Evolutionary conservation across 2,113 vertebrate species (phyloP).

Genomic region (Oostethus manadensis): DNA sequence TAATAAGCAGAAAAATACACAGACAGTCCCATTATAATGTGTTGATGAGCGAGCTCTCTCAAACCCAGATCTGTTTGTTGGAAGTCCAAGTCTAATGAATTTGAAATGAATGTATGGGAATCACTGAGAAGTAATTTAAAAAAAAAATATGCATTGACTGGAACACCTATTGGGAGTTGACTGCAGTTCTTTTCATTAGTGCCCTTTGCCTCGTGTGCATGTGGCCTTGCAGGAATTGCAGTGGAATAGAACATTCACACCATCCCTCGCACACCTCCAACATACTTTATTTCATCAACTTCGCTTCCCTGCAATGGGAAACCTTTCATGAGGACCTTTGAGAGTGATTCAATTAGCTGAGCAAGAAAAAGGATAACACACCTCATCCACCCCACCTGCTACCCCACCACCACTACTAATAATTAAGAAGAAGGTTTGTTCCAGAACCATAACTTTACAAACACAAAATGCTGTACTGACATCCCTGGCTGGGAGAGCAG

Average conservation of each 20-base stretch:
- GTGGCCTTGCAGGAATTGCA: slow-evolving; percentile 21
- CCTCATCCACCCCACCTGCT: too few relatives aligned
- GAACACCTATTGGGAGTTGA: slow-evolving; percentile 27
- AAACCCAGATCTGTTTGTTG: too few relatives aligned
- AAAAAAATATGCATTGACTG: slow-evolving; percentile 39
- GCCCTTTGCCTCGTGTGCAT: slow-evolving; percentile 32
- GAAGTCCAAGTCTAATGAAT: too few relatives aligned
- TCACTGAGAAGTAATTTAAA: slow-evolving; percentile 53
- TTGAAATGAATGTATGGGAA: too few relatives aligned
- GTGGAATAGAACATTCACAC: slow-evolving; percentile 47
- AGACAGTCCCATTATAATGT: too few relatives aligned
- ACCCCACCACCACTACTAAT: slow-evolving; percentile 3
- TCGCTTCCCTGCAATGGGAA: slow-evolving; percentile 14
- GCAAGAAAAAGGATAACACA: slow-evolving; percentile 14
- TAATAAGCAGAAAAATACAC: too few relatives aligned
- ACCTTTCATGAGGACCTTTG: slow-evolving; percentile 38
- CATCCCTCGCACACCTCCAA: slow-evolving; percentile 43
- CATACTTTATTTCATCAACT: slow-evolving; percentile 43
- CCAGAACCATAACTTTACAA: slow-evolving; percentile 16
- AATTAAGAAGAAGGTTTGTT: neutral
- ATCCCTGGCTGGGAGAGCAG: too few relatives aligned
- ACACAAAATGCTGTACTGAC: neutral
- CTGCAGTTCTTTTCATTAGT: slow-evolving; percentile 30
- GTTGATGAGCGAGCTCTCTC: too few relatives aligned
- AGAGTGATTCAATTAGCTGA: slow-evolving; percentile 52